Evolutionary conservation across 2,113 vertebrate species (phyloP), one percentile per base, ranked within the genome.

Genomic region (Chaenocephalus aceratus): DNA sequence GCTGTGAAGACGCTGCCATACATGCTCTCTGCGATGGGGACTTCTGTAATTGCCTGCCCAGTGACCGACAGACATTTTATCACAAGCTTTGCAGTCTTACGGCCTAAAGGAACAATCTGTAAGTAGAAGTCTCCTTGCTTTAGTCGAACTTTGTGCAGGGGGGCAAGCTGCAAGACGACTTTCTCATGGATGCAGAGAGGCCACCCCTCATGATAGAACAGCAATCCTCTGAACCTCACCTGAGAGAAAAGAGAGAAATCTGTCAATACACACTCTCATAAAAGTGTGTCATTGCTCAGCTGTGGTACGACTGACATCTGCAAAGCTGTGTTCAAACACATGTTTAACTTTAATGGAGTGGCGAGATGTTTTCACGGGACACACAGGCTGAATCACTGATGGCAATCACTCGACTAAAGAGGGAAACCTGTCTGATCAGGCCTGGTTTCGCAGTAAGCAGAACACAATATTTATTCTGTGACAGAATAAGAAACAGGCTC

Each of bases 51-150:
- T 63, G 94, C 95, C 64, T 92, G 93, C 36, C 96, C 95, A 48
- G 93, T 94, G 81, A 83, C 83, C 2, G 94, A 94, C 86, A 96
- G 94, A 80, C 95, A 96, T 95, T 96, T 97, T 93, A 96, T 92
- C 41, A 96, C 95, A 15, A 96, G 91, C 60, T 94, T 96, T 63
- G 92, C 95, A 16, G 93, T 80, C 74, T 95, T 96, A 64, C 91
- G 95, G 49, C 95, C 94, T 51, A 93, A 82, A 1, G 95, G 93
- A 11, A 95, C 95, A 12, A 96, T 85, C 84, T 96, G 96, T 9
- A 97, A 88, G 80, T 96, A 96, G 89, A 97, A 96, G 89, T 97
- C 96, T 41, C 95, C 95, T 44, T 94, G 94, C 83, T 94, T 93
- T 69, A 96, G 92, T 67, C 92, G 88, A 9, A 96, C 95, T 87